phyloP scores from a whole-genome alignment of 2,113 vertebrate species.

The Sphyrna mokarran region DNA sequence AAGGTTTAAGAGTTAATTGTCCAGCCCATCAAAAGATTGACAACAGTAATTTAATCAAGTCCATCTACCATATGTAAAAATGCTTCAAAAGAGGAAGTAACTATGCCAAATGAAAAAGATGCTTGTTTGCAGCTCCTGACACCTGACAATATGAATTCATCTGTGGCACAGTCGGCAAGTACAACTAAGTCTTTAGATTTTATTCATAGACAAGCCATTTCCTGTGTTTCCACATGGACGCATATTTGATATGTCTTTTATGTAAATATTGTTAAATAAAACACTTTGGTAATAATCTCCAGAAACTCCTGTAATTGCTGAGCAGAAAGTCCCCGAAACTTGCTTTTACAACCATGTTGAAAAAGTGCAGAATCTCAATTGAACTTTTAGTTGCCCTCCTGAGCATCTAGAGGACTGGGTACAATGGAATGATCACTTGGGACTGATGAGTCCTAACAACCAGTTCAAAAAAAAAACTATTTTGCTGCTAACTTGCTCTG shows the following conservation, averaged over 20 bases:
- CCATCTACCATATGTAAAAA: not conserved
- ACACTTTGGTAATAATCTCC: not conserved
- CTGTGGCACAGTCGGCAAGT: not conserved
- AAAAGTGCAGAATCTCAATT: not conserved
- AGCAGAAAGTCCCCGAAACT: not conserved
- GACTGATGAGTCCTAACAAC: not conserved
- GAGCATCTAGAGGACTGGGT: not conserved
- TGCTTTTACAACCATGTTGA: not conserved
- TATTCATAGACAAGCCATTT: not conserved
- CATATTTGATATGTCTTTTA: not conserved
- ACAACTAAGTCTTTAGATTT: not conserved
- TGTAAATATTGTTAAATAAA: conserved; percentile 27
- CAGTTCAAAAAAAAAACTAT: not conserved
- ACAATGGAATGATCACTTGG: not conserved
- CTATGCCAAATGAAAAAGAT: not conserved
- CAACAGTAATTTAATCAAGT: not conserved
- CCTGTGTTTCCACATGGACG: not conserved
- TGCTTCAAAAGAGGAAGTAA: not conserved
- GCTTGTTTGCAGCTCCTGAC: not conserved
- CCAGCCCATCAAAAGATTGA: not conserved
- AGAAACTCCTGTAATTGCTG: not conserved
- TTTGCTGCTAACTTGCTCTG: not conserved
- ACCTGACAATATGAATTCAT: not conserved
- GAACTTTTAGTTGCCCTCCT: not conserved
- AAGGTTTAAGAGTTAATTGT: not conserved